Evolutionary conservation across 53 echinoderm and acorn worm species (phyloP), one percentile per base, ranked within the genome.

Genomic region (Crossaster papposus): DNA sequence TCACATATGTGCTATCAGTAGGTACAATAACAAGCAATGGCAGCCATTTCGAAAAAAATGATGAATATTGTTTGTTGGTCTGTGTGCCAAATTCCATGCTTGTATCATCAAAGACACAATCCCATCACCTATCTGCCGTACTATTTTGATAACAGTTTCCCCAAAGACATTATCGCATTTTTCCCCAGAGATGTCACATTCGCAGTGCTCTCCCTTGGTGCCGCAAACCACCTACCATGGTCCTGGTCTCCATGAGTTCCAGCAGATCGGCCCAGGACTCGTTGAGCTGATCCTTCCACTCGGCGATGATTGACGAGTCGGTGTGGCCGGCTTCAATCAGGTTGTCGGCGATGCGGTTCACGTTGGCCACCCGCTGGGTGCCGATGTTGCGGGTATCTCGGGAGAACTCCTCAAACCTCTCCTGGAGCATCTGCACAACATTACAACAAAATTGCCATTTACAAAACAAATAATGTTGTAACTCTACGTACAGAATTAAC

Each of bases 171-270:
- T n/a, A n/a, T n/a, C n/a, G n/a, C n/a, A n/a, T n/a, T n/a, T n/a
- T n/a, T n/a, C n/a, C n/a, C n/a, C n/a, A n/a, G n/a, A n/a, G n/a
- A n/a, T n/a, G n/a, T n/a, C n/a, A n/a, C n/a, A n/a, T n/a, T n/a
- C n/a, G 22, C 4, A 3, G n/a, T 26, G 22, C 68, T 68, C 15
- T 33, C 52, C 28, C 30, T 8, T 18, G 44, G 44, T 44, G 9
- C 9, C 6, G 20, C 79, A 6, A n/a, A 13, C 36, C 22, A 51
- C 95, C 77, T 28, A 95, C 96, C 82, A 78, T 84, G 78, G 95
- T 97, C 88, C 97, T 97, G 54, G 97, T 97, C 37, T 97, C 97
- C 70, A 97, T 97, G 51, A 97, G 95, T 94, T 97, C 97, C 79
- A 91, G 85, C 35, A 97, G 95, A 78, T 97, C 97, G 35, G 97